phyloP scores from a whole-genome alignment of 2,113 vertebrate species.

The Myxocyprinus asiaticus region DNA sequence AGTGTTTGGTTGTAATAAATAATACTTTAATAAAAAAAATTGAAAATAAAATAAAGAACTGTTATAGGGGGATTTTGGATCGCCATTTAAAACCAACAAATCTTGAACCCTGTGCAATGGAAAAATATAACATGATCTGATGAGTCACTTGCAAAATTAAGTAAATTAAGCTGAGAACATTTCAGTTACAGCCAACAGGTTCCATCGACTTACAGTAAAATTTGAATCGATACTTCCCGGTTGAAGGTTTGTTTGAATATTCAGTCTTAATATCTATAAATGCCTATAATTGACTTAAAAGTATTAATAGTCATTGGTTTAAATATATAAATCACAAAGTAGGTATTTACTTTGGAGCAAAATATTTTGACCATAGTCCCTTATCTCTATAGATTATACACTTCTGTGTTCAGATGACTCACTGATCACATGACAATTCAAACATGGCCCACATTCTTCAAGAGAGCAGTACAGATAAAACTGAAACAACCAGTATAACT shows the following conservation, averaged over 20 bases:
- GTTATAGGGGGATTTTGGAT: not conserved
- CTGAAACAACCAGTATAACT: slow-evolving; percentile 22
- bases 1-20: slow-evolving; percentile 15
- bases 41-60: not conserved
- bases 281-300: no score
- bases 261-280: no score
- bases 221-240: not conserved
- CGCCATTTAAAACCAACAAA: slow-evolving; percentile 1
- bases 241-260: not conserved
- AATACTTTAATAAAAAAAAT: slow-evolving; percentile 1
- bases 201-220: no score
- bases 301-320: not conserved
- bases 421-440: not conserved
- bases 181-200: no score
- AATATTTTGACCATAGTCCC: no score
- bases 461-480: not conserved
- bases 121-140: not conserved
- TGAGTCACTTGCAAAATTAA: not conserved
- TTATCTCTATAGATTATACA: not conserved
- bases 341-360: not conserved
- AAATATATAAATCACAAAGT: not conserved
- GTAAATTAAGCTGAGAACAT: no score
- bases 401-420: not conserved
- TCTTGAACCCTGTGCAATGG: not conserved
- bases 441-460: not conserved